Evolutionary conservation across 1,140 invertebrate species (phyloP).

Genomic region (Euschistus heros): DNA sequence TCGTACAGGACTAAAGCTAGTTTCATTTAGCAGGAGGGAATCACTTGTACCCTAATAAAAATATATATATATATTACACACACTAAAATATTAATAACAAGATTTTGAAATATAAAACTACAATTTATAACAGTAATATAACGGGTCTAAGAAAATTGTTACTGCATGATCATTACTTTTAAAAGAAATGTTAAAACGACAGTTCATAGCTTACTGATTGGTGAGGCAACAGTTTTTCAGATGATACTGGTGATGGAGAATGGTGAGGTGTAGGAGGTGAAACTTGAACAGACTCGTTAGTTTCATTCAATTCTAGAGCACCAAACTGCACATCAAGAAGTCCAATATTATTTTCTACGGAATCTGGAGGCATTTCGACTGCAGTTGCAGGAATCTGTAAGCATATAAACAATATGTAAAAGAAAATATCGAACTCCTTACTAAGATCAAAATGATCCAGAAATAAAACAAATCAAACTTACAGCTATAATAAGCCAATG

Average conservation of each 20-base stretch:
- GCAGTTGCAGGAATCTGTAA: conserved; percentile 78
- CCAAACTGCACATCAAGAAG: conserved; percentile 91
- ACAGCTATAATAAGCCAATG: too few relatives aligned
- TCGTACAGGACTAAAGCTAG: conserved; percentile 16
- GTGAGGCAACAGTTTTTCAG: conserved; percentile 12
- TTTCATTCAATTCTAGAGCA: conserved; percentile 64
- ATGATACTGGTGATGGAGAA: conserved; percentile 23
- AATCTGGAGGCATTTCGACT: conserved; percentile 88
- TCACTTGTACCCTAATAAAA: conserved; percentile 16
- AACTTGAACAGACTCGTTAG: conserved; percentile 33
- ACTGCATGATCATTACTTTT: neutral
- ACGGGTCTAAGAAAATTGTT: neutral
- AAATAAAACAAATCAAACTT: too few relatives aligned
- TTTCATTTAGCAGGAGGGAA: conserved; percentile 17
- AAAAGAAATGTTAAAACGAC: neutral
- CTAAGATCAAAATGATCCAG: too few relatives aligned
- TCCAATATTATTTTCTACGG: conserved; percentile 55
- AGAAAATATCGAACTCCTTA: neutral
- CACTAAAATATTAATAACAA: too few relatives aligned
- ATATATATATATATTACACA: neutral
- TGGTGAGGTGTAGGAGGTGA: conserved; percentile 20
- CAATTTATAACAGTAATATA: too few relatives aligned
- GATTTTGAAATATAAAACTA: too few relatives aligned
- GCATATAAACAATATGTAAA: conserved; percentile 17
- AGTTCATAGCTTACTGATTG: conserved; percentile 10